Evolutionary conservation across 1,140 invertebrate species (phyloP).

Genomic region (Belonocnema kinseyi): DNA sequence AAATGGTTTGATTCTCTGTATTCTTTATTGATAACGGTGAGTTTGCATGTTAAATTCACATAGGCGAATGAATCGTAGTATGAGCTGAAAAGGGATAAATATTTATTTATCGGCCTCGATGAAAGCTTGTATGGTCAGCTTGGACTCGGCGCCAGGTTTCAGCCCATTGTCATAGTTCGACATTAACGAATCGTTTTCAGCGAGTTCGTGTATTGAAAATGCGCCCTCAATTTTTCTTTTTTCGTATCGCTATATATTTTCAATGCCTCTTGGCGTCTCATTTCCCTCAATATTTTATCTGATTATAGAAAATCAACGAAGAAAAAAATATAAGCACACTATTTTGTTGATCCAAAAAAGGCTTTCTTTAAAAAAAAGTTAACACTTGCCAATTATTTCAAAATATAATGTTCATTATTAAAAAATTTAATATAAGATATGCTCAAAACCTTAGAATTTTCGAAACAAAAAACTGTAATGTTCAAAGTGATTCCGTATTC

Average conservation of each 20-base stretch:
- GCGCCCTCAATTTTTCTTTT: slow-evolving; percentile 58
- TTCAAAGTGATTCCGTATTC: no score
- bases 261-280: slow-evolving; percentile 26
- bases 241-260: slow-evolving; percentile 52
- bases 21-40: background rate
- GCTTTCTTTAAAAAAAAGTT: no score
- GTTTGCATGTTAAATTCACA: background rate
- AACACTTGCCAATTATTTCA: no score
- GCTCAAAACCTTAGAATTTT: no score
- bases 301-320: background rate
- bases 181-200: slow-evolving; percentile 68
- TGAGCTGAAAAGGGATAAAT: slow-evolving; percentile 43
- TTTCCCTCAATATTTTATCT: slow-evolving; percentile 34
- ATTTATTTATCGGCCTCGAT: slow-evolving; percentile 63
- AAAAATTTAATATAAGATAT: no score
- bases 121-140: slow-evolving; percentile 49
- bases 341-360: no score
- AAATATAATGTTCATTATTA: no score
- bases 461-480: no score
- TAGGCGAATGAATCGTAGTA: background rate
- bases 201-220: slow-evolving; percentile 58
- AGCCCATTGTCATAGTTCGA: slow-evolving; percentile 62
- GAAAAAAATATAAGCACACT: no score
- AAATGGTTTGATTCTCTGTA: background rate
- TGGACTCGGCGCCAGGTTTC: slow-evolving; percentile 41